A percentile compares a stretch with the other conserved stretches of the same genome.
Conservation (phyloP, 2,113 vertebrate species). For the Megaleporinus macrocephalus region DNA sequence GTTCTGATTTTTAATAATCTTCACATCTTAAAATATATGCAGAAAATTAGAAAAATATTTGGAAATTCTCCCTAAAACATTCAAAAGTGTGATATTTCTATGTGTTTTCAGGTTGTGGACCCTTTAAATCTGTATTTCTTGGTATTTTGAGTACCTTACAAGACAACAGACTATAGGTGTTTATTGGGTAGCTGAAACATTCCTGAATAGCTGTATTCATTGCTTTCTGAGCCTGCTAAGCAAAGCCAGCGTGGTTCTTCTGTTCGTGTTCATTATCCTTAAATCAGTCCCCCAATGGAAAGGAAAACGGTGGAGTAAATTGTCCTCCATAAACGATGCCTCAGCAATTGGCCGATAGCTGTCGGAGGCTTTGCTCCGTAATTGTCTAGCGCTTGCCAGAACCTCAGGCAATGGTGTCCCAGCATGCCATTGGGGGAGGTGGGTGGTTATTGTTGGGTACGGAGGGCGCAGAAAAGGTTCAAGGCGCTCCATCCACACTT, state of each 20-base stretch:
- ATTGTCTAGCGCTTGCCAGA: constrained; percentile 31
- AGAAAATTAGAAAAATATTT: too few relatives aligned
- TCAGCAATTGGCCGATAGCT: background rate
- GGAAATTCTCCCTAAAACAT: too few relatives aligned
- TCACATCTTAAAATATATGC: too few relatives aligned
- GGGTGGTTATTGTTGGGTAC: constrained; percentile 18
- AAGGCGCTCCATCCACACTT: constrained; percentile 44
- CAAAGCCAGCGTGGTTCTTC: background rate
- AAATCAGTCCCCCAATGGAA: background rate
- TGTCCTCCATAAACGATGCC: constrained; percentile 2
- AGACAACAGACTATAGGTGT: background rate
- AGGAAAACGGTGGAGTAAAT: background rate
- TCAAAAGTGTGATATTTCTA: too few relatives aligned
- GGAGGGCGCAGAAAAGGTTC: background rate
- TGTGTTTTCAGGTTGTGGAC: background rate
- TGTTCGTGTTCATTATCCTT: background rate
- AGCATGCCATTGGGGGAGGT: constrained; percentile 34
- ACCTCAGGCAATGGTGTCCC: constrained; percentile 47
- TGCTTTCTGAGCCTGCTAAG: background rate
- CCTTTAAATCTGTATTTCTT: background rate
- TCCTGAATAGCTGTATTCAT: background rate
- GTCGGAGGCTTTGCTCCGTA: constrained; percentile 10
- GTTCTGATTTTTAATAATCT: too few relatives aligned
- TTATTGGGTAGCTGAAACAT: background rate
- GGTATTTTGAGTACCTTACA: too few relatives aligned